Evolutionary conservation across 1,140 invertebrate species (phyloP).

Genomic region (Drosophila leontia): DNA sequence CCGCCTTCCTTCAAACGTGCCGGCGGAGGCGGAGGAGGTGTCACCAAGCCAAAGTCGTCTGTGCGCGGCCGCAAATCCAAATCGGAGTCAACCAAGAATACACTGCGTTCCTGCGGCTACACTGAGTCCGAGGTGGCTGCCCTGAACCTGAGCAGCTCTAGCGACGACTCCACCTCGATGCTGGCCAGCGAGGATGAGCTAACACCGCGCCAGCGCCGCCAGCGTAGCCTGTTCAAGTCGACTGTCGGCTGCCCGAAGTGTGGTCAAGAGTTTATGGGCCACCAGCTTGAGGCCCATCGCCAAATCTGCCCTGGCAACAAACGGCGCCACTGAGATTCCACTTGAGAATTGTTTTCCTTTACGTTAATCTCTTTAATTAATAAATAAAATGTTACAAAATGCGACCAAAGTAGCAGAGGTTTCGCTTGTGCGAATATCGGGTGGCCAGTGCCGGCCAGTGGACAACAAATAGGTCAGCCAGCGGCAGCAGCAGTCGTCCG

Average conservation of each 20-base stretch:
- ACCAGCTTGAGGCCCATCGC: conserved; percentile 57
- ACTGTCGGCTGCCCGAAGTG: conserved; percentile 88
- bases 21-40: not conserved
- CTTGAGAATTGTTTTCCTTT: not conserved
- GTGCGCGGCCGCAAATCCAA: conserved; percentile 1
- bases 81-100: conserved; percentile 12
- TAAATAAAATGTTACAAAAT: conserved; percentile 68
- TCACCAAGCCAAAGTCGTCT: conserved; percentile 1
- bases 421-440: conserved; percentile 85
- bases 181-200: conserved; percentile 12
- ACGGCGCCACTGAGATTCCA: conserved; percentile 1
- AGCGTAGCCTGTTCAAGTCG: conserved; percentile 49
- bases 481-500: conserved; percentile 93
- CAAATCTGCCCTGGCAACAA: conserved; percentile 23
- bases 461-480: conserved; percentile 95
- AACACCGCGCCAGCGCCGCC: conserved; percentile 58
- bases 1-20: conserved; percentile 40
- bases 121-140: conserved; percentile 37
- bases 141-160: conserved; percentile 50
- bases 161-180: conserved; percentile 32
- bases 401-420: conserved; percentile 88
- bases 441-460: conserved; percentile 92
- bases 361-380: not conserved
- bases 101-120: conserved; percentile 59
- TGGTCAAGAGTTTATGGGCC: conserved; percentile 76